Conservation (phyloP, 2,113 vertebrate species). For the Rattus rattus region DNA sequence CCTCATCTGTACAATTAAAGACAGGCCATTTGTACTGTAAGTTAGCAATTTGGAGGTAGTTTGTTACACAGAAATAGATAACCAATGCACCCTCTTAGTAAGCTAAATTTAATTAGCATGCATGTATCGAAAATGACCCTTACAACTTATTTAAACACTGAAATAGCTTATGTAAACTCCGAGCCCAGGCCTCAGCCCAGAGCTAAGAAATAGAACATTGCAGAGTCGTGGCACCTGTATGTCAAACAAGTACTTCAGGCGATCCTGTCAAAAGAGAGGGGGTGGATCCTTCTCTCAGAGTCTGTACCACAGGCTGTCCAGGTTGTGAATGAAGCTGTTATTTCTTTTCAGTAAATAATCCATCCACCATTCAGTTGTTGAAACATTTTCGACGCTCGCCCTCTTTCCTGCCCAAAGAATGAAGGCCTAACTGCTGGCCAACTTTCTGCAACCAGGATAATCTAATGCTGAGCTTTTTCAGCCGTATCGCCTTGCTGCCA, state of each 20-base stretch:
- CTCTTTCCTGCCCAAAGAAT: not conserved
- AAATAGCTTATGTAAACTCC: not conserved
- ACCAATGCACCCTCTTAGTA: not conserved
- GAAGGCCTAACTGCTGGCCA: not conserved
- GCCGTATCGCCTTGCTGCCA: not conserved
- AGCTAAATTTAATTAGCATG: conserved; percentile 16
- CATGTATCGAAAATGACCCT: not conserved
- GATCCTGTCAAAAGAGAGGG: not conserved
- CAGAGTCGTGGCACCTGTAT: not conserved
- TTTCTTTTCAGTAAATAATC: not conserved
- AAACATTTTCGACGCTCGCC: not conserved
- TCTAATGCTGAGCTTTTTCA: not conserved
- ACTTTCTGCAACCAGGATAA: not conserved
- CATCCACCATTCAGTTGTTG: not conserved
- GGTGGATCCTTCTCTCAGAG: not conserved
- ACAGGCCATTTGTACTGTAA: not conserved
- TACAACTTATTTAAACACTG: not conserved
- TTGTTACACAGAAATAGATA: not conserved
- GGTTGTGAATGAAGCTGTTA: not conserved
- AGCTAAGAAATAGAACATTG: not conserved
- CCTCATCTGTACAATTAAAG: not conserved
- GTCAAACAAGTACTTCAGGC: not conserved
- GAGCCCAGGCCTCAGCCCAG: not conserved
- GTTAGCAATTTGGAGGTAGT: not conserved
- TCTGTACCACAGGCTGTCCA: not conserved